Conservation (phyloP, 1,140 invertebrate genomes). For the Harlomillsia oculata region DNA sequence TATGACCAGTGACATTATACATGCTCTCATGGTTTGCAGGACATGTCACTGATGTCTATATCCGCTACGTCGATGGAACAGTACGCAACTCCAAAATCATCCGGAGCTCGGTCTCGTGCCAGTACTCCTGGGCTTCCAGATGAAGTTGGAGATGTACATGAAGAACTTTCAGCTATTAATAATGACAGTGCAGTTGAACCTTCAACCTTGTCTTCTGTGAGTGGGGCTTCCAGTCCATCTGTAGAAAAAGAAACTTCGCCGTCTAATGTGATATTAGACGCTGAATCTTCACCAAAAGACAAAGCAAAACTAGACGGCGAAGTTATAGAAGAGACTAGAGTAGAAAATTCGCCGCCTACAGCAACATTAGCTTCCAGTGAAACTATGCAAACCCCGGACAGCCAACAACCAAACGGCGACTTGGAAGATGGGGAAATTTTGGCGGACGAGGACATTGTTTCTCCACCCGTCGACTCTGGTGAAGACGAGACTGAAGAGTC, state of each 20-base stretch:
- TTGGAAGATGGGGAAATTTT: slow-evolving; percentile 25
- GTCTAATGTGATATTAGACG: neutral
- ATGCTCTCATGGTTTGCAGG: slow-evolving; percentile 7
- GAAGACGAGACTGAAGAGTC: slow-evolving; percentile 13
- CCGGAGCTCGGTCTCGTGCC: neutral
- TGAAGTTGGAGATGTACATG: neutral
- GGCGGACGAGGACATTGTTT: neutral
- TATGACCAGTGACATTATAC: no score
- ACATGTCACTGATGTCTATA: slow-evolving; percentile 21
- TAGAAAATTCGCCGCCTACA: neutral
- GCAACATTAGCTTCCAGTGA: neutral
- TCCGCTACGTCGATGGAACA: slow-evolving; percentile 26
- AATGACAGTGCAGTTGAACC: neutral
- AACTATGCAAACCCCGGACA: neutral
- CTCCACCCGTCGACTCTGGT: neutral
- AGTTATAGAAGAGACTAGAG: neutral
- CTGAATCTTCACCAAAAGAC: neutral
- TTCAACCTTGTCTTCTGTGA: neutral
- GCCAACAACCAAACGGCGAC: slow-evolving; percentile 2
- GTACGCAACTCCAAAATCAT: slow-evolving; percentile 7
- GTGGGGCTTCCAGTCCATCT: neutral
- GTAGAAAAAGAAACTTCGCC: neutral
- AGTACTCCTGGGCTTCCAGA: neutral
- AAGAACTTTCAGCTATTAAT: neutral
- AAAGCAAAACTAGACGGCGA: neutral